These are phyloP conservation scores for Clinocottus analis DNA, from an alignment of 2,113 vertebrate species.

Conservation along the genomic window DNA sequence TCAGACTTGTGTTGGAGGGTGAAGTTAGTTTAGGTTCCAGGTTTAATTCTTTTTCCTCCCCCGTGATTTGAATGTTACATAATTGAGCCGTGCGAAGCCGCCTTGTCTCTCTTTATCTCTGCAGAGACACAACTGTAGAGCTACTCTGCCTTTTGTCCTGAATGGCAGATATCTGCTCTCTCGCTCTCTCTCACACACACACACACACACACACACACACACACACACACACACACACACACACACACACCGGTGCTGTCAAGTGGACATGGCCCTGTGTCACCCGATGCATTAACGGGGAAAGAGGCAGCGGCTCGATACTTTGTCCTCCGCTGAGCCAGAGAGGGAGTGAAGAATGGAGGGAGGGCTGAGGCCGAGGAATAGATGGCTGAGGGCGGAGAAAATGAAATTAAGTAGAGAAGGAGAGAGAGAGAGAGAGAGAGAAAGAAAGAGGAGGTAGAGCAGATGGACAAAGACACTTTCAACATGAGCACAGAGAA, in stretches of 20 bases:
- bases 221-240: constrained; percentile 1
- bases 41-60: neutral
- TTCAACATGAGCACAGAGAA: constrained; percentile 63
- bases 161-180: constrained; percentile 20
- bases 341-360: constrained; percentile 17
- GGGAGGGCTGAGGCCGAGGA: constrained; percentile 25
- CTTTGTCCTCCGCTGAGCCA: constrained; percentile 29
- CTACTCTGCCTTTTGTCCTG: neutral
- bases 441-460: constrained; percentile 25
- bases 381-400: constrained; percentile 44
- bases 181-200: neutral
- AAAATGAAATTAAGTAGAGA: constrained; percentile 47
- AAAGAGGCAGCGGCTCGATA: constrained; percentile 44
- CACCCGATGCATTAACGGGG: constrained; percentile 37
- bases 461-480: constrained; percentile 63
- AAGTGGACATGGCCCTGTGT: constrained; percentile 40
- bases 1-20: neutral
- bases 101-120: neutral
- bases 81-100: neutral
- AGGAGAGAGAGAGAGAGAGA: constrained; percentile 13
- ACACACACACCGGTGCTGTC: constrained; percentile 23
- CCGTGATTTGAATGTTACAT: neutral
- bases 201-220: neutral
- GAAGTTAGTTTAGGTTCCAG: neutral
- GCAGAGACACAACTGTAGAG: neutral